Evolutionary conservation across 2,113 vertebrate species (phyloP).

Genomic region (Periophthalmus modestus): DNA sequence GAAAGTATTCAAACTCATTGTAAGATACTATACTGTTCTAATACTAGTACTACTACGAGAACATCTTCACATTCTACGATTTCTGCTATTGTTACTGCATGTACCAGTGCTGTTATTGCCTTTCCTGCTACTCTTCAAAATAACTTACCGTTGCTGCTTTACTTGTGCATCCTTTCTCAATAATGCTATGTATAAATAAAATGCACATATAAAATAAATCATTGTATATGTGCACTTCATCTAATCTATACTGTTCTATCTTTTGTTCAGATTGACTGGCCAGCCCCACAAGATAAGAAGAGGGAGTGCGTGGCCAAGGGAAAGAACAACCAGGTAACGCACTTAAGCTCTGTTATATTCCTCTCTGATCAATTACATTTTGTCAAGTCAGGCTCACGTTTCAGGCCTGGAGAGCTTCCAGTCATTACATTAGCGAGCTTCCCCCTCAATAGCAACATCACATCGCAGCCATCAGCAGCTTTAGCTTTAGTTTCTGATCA

Average conservation of each 20-base stretch:
- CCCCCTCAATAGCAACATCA: not conserved
- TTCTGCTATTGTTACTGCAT: too few relatives aligned
- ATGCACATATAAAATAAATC: not conserved
- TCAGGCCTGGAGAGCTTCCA: conserved; percentile 57
- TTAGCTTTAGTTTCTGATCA: conserved; percentile 21
- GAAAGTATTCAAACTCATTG: too few relatives aligned
- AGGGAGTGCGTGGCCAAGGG: conserved; percentile 77
- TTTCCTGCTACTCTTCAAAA: not conserved
- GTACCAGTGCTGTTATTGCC: too few relatives aligned
- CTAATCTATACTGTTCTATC: conserved; percentile 21
- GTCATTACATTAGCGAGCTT: conserved; percentile 56
- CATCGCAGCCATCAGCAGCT: conserved; percentile 39
- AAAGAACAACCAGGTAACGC: conserved; percentile 80
- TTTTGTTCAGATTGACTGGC: conserved; percentile 76
- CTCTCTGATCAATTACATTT: conserved; percentile 37
- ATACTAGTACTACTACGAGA: too few relatives aligned
- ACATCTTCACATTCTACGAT: too few relatives aligned
- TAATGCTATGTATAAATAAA: not conserved
- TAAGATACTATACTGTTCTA: too few relatives aligned
- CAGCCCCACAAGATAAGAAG: conserved; percentile 78
- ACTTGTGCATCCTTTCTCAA: not conserved
- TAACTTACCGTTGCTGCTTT: not conserved
- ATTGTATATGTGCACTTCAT: not conserved
- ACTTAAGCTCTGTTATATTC: conserved; percentile 24
- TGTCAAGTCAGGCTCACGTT: conserved; percentile 31